Percentiles rank a stretch among this genome's conserved stretches.
Evolutionary conservation across 2,888 invertebrate species (phyloP).

Genomic region (Euclidia mi): DNA sequence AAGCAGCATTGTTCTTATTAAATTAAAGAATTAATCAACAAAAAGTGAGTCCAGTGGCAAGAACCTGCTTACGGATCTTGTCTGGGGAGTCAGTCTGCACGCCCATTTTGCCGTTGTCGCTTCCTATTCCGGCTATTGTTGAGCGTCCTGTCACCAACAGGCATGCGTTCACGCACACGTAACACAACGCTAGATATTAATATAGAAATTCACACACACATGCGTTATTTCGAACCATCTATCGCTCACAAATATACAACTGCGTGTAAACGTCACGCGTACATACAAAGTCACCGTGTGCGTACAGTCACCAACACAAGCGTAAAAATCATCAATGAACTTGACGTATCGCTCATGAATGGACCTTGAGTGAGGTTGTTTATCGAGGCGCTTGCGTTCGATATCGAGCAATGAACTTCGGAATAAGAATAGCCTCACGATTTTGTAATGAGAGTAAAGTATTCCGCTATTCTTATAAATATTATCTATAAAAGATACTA

Average conservation of each 20-base stretch:
- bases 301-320: slow-evolving; percentile 56
- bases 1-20: slow-evolving; percentile 66
- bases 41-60: slow-evolving; percentile 70
- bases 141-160: slow-evolving; percentile 82
- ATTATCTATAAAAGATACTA: too few species aligned
- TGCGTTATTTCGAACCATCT: slow-evolving; percentile 21
- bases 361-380: slow-evolving; percentile 82
- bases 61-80: slow-evolving; percentile 83
- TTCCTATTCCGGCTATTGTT: slow-evolving; percentile 90
- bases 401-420: slow-evolving; percentile 79
- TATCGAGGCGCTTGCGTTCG: slow-evolving; percentile 66
- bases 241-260: slow-evolving; percentile 46
- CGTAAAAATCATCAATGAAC: slow-evolving; percentile 78
- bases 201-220: slow-evolving; percentile 51
- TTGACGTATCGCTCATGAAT: slow-evolving; percentile 76
- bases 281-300: slow-evolving; percentile 29
- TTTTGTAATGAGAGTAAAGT: slow-evolving; percentile 38
- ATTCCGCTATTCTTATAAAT: slow-evolving; percentile 15
- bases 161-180: slow-evolving; percentile 72
- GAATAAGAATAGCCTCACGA: slow-evolving; percentile 38
- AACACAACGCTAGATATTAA: slow-evolving; percentile 51
- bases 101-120: slow-evolving; percentile 81
- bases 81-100: slow-evolving; percentile 77
- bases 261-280: slow-evolving; percentile 35
- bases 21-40: slow-evolving; percentile 73